Conservation (phyloP, 1,140 invertebrate genomes). For the Cheumatopsyche charites region DNA sequence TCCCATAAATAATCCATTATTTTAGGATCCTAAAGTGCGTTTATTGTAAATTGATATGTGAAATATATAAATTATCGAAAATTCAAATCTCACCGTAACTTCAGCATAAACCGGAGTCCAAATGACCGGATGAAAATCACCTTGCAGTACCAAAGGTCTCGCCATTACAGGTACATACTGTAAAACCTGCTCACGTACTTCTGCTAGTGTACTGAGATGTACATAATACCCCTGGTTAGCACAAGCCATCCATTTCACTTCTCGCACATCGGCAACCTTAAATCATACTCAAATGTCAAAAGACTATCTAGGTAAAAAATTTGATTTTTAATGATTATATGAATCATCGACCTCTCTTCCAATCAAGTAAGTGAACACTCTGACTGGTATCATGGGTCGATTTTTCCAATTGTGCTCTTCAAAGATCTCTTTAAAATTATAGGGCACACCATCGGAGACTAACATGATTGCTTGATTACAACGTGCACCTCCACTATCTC, state of each 20-base stretch:
- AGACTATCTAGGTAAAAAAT: neutral
- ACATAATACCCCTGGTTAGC: constrained; percentile 93
- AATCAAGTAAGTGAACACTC: constrained; percentile 98
- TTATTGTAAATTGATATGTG: constrained; percentile 23
- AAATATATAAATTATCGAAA: neutral
- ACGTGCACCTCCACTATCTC: constrained; percentile 66
- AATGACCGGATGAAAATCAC: constrained; percentile 79
- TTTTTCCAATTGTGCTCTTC: constrained; percentile 83
- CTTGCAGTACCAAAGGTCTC: constrained; percentile 80
- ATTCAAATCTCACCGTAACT: constrained; percentile 67
- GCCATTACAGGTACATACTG: constrained; percentile 92
- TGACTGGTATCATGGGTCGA: constrained; percentile 75
- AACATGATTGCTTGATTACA: constrained; percentile 93
- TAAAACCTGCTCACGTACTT: constrained; percentile 92
- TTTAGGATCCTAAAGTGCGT: constrained; percentile 72
- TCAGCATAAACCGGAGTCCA: constrained; percentile 95
- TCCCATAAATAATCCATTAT: constrained; percentile 91
- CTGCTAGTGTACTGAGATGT: constrained; percentile 89
- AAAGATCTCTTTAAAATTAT: constrained; percentile 91
- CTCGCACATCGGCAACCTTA: constrained; percentile 72
- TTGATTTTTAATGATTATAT: neutral
- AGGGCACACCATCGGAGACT: constrained; percentile 96
- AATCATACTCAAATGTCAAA: neutral
- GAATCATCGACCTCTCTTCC: constrained; percentile 77
- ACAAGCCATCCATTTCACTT: constrained; percentile 98